Evolutionary conservation across 2,113 vertebrate genomes (phyloP), one percentile per base, ranked within the genome.

Genomic region (Candoia aspera): DNA sequence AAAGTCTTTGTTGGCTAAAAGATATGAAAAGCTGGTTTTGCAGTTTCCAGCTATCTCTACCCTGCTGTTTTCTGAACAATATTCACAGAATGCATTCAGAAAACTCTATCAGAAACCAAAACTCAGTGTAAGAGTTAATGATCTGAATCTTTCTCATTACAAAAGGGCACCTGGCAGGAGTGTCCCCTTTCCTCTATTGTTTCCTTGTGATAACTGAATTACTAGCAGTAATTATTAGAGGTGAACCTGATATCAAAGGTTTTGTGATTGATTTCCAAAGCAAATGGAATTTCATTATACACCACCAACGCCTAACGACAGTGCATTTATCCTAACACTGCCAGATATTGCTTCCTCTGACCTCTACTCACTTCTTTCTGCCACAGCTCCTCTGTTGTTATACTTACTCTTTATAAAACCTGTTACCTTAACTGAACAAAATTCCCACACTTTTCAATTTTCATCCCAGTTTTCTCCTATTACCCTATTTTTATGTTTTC

Each of bases 121-220:
- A 95, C 87, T 37, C 87, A 91, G 9, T 83, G 59, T 37, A 92
- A 26, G 94, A 93, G 46, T 91, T 95, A 95, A 94, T 91, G 87
- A 87, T 92, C 87, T 92, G 92, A 89, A 96, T 95, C 59, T 29
- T 85, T 92, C 49, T 73, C 59, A 90, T 86, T 93, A 94, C 88
- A 93, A 57, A 96, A 93, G 94, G 91, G 33, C 64, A 95, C 59
- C 94, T 95, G 87, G 64, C 59, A 95, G 87, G 93, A 93, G 42
- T 86, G 92, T 85, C 87, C 42, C 94, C 87, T 92, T 95, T 57
- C 59, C 54, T 89, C 8, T 91, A 92, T 55, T 92, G 93, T 94
- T 84, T 92, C 29, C 64, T 94, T 79, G 93, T 91, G 0, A 0
- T 86, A 93, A 92, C 87, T 0, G 0, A 87, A 79, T 88, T 59